Evolutionary conservation across 2,888 invertebrate species (phyloP), one percentile per base, ranked within the genome.

Genomic region (Ichneumon xanthorius): DNA sequence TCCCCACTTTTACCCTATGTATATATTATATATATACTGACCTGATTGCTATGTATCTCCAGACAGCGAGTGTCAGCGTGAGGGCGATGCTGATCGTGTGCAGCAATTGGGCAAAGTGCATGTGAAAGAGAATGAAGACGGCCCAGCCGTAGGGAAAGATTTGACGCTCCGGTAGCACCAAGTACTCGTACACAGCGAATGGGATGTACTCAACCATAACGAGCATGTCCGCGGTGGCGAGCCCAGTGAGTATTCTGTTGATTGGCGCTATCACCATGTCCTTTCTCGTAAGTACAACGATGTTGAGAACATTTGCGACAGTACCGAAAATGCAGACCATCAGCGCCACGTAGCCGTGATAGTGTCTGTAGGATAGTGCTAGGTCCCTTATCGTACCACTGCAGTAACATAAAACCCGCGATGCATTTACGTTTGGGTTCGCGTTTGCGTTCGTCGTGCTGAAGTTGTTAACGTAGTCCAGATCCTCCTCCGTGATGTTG

Each of bases 121-220:
- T 97, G 94, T 98, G 97, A 90, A 97, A 96, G 1, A 97, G 95
- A 30, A 97, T 95, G 91, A 96, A 97, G 9, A 96, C 96, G 0
- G 97, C 96, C 95, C 96, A 97, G 45, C 95, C 95, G 92, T 96
- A 96, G 0, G 97, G 96, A 94, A 96, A 97, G 89, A 96, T 95
- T 53, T 95, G 94, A 88, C 95, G 95, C 84, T 96, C 96, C 0
- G 96, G 96, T 68, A 96, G 94, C 83, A 96, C 95, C 91, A 96
- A 94, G 91, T 96, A 95, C 92, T 95, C 96, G 93, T 97, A 96
- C 75, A 96, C 95, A 4, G 96, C 96, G 91, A 96, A 97, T 4
- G 97, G 97, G 86, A 97, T 96, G 92, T 97, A 97, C 90, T 98
- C 98, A 92, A 98, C 94, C 96, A 99, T 98, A 40, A 98, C 97